Base-by-base conservation (phyloP, 2,797 vertebrate species). In the Rhinatrema bivittatum region DNA sequence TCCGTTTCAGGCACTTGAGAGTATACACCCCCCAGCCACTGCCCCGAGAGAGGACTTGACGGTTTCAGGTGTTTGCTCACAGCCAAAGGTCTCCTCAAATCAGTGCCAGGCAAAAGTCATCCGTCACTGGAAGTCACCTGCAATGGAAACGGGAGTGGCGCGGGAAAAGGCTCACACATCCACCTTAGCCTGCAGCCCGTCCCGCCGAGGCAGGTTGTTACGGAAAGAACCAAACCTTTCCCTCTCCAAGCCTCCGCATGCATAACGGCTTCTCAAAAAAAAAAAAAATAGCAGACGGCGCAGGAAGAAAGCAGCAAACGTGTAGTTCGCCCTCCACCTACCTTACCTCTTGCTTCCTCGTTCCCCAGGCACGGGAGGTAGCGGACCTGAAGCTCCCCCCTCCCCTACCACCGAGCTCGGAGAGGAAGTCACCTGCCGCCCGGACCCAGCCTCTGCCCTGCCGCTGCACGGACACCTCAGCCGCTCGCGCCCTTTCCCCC, bases 1-100 rank as follows among this genome's bases (percentile, higher is more conserved):
- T 72, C 76, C 53, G 58, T 48, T 65, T 62, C 56, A 52, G 51
- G 57, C 62, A 57, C 53, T 31, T 67, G 60, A 68, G n/a, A 64
- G 68, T 53, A n/a, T n/a, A n/a, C n/a, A n/a, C n/a, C n/a, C n/a
- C n/a, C n/a, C n/a, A n/a, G n/a, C n/a, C n/a, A n/a, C n/a, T n/a
- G n/a, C n/a, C n/a, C n/a, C n/a, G n/a, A n/a, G n/a, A n/a, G n/a
- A n/a, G n/a, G n/a, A n/a, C n/a, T n/a, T n/a, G n/a, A n/a, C n/a
- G n/a, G n/a, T n/a, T 56, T 53, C 51, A 42, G 53, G 61, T 54
- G 48, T 62, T 12, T 20, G 35, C 43, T 39, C 49, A 51, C 46
- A 51, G 23, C 53, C 50, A 25, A 40, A 53, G 62, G 40, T 41
- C 46, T 41, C 48, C 43, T 29, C 6, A 12, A 20, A 31, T 34